phyloP scores from a whole-genome alignment of 2,797 vertebrate species.

The Anguilla pacifica region DNA sequence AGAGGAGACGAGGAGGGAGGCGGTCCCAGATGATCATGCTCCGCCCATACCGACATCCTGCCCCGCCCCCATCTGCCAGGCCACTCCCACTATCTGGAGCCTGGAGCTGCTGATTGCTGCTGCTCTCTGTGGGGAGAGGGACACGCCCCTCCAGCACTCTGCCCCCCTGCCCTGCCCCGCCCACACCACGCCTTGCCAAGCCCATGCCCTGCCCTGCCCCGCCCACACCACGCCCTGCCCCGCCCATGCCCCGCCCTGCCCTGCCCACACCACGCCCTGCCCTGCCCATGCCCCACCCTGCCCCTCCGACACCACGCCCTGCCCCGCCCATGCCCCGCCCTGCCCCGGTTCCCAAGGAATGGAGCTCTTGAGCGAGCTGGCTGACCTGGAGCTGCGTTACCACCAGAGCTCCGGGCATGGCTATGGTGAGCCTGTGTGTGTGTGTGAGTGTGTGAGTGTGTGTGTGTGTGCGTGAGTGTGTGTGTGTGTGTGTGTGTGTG shows the following conservation, averaged over 20 bases:
- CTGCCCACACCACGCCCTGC: no score
- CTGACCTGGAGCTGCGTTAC: conserved; percentile 84
- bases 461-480: no score
- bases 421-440: conserved; percentile 63
- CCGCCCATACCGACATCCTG: conserved; percentile 40
- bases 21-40: conserved; percentile 30
- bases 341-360: conserved; percentile 78
- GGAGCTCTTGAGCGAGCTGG: conserved; percentile 91
- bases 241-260: conserved; percentile 44
- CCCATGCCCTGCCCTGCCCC: no score
- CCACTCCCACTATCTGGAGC: conserved; percentile 70
- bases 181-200: no score
- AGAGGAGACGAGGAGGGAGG: no score
- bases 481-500: conserved; percentile 22
- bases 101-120: conserved; percentile 89
- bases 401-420: conserved; percentile 65
- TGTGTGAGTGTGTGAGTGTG: no score
- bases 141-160: conserved; percentile 64
- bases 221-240: no score
- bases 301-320: no score
- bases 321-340: no score
- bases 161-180: conserved; percentile 48
- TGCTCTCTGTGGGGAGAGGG: conserved; percentile 77
- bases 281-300: no score
- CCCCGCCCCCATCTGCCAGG: conserved; percentile 36